phyloP scores from a whole-genome alignment of 2,888 invertebrate genomes.

The Phasia obesa region DNA sequence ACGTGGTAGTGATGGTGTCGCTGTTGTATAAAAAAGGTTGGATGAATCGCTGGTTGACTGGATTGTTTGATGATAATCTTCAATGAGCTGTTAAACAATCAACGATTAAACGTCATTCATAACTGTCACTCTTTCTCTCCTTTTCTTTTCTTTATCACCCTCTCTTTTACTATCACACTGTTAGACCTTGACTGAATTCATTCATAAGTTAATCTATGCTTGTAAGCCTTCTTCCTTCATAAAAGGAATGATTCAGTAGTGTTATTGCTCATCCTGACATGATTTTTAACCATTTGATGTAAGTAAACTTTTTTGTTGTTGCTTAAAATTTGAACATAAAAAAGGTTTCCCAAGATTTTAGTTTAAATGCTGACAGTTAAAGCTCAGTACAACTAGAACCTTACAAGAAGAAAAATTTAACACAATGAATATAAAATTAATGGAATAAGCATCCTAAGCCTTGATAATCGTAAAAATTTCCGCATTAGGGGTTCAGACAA shows the following conservation, averaged over 20 bases:
- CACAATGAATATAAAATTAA: too few species aligned
- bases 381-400: too few species aligned
- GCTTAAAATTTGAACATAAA: too few species aligned
- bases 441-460: too few species aligned
- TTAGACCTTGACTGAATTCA: slow-evolving; percentile 31
- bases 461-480: too few species aligned
- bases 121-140: slow-evolving; percentile 51
- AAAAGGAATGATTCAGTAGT: slow-evolving; percentile 14
- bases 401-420: too few species aligned
- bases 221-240: slow-evolving; percentile 20
- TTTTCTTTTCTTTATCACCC: slow-evolving; percentile 15
- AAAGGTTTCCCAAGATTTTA: too few species aligned
- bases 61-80: slow-evolving; percentile 61
- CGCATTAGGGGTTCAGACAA: too few species aligned
- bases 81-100: slow-evolving; percentile 71
- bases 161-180: slow-evolving; percentile 1
- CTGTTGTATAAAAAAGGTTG: slow-evolving; percentile 12
- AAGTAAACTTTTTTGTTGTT: not conserved
- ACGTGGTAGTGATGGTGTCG: slow-evolving; percentile 18
- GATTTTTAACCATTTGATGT: slow-evolving; percentile 18
- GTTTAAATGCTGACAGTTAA: too few species aligned
- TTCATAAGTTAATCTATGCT: slow-evolving; percentile 53
- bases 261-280: not conserved
- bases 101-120: slow-evolving; percentile 70
- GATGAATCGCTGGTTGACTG: slow-evolving; percentile 30